phyloP scores from a whole-genome alignment of 2,113 vertebrate genomes.

The Podarcis raffonei region DNA sequence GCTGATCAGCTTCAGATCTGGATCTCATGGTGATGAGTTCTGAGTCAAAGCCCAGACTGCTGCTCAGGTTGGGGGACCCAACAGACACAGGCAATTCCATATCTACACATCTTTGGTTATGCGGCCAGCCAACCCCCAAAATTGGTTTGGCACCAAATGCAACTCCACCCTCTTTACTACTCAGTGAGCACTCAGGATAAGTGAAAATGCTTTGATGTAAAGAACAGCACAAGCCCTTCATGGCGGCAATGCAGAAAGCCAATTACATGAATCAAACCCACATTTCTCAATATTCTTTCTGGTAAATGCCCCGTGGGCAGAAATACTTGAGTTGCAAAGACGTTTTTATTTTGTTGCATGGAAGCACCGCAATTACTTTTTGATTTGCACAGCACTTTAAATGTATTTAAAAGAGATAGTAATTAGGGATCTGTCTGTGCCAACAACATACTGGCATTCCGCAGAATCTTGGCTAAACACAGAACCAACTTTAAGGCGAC shows the following conservation, averaged over 20 bases:
- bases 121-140: neutral
- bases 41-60: too few relatives aligned
- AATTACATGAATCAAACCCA: constrained; percentile 3
- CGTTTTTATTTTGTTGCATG: neutral
- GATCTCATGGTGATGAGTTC: too few relatives aligned
- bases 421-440: neutral
- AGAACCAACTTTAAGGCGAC: neutral
- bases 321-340: constrained; percentile 15
- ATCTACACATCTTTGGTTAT: neutral
- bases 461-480: neutral
- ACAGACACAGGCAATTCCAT: neutral
- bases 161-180: neutral
- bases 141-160: neutral
- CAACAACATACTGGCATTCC: neutral
- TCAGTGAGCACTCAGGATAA: neutral
- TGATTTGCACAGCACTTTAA: constrained; percentile 5
- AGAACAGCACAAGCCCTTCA: neutral
- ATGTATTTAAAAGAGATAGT: neutral
- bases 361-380: constrained; percentile 8
- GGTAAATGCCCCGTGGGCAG: neutral
- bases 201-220: neutral
- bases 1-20: too few relatives aligned
- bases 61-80: too few relatives aligned
- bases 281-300: neutral
- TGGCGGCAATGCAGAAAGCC: neutral